These are phyloP conservation scores for Potamarius usumacintae DNA, from an alignment of 2,113 vertebrate genomes.

Conservation along the genomic window DNA sequence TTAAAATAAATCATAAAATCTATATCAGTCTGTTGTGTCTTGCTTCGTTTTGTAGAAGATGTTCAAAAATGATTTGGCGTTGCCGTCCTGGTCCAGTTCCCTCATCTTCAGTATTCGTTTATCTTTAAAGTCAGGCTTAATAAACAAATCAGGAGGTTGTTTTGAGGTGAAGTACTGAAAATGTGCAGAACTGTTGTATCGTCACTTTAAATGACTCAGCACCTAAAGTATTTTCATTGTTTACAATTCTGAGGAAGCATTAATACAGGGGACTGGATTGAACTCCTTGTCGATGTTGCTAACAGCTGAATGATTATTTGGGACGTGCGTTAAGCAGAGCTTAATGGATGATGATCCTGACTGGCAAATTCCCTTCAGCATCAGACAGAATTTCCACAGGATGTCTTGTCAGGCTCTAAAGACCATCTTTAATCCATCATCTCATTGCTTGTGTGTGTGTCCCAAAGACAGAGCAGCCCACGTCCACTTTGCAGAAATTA, in stretches of 20 bases:
- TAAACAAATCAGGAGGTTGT: background rate
- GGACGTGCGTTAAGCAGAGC: background rate
- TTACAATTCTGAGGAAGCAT: background rate
- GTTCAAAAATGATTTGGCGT: background rate
- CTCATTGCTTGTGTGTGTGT: background rate
- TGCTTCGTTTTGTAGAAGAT: background rate
- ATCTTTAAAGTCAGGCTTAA: no score
- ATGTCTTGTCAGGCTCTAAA: background rate
- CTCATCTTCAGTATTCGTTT: background rate
- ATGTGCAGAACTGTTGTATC: background rate
- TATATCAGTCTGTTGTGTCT: slow-evolving; percentile 12
- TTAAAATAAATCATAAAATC: slow-evolving; percentile 73
- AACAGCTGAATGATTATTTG: background rate
- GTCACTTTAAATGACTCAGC: background rate
- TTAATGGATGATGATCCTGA: background rate
- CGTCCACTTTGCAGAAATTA: background rate
- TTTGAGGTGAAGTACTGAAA: background rate
- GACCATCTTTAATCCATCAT: slow-evolving; percentile 11
- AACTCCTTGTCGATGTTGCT: background rate
- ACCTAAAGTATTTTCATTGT: background rate
- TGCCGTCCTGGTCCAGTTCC: no score
- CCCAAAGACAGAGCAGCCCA: background rate
- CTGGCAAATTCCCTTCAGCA: background rate
- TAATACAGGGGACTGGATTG: background rate
- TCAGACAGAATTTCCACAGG: background rate